Evolutionary conservation across 1,140 invertebrate species (phyloP).

Genomic region (Drosophila tropicalis): DNA sequence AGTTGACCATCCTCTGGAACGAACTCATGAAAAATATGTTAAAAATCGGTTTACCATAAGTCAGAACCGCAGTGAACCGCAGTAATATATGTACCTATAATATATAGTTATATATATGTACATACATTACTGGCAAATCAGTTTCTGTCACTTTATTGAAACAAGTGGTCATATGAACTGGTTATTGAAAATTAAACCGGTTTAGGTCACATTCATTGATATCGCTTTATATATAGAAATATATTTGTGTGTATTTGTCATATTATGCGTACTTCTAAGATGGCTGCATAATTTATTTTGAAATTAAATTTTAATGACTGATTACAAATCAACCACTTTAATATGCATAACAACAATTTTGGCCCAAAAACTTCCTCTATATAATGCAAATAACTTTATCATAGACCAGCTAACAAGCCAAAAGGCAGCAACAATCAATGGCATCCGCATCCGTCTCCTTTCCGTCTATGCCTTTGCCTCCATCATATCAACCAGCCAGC

Average conservation of each 20-base stretch:
- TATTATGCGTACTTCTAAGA: slow-evolving; percentile 12
- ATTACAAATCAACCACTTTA: slow-evolving; percentile 30
- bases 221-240: not conserved
- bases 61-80: no score
- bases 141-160: not conserved
- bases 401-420: not conserved
- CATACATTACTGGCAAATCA: not conserved
- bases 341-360: slow-evolving; percentile 42
- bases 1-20: no score
- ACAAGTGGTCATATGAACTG: slow-evolving; percentile 1
- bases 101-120: not conserved
- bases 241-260: not conserved
- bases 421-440: slow-evolving; percentile 33
- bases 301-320: slow-evolving; percentile 34
- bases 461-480: not conserved
- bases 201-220: not conserved
- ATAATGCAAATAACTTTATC: slow-evolving; percentile 42
- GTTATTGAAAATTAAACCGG: not conserved
- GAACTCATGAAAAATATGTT: no score
- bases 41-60: no score
- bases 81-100: no score
- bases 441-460: not conserved
- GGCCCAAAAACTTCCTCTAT: slow-evolving; percentile 28
- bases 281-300: slow-evolving; percentile 4
- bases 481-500: not conserved